phyloP scores from a whole-genome alignment of 2,888 invertebrate genomes.

The Pantelozetes paolii region DNA sequence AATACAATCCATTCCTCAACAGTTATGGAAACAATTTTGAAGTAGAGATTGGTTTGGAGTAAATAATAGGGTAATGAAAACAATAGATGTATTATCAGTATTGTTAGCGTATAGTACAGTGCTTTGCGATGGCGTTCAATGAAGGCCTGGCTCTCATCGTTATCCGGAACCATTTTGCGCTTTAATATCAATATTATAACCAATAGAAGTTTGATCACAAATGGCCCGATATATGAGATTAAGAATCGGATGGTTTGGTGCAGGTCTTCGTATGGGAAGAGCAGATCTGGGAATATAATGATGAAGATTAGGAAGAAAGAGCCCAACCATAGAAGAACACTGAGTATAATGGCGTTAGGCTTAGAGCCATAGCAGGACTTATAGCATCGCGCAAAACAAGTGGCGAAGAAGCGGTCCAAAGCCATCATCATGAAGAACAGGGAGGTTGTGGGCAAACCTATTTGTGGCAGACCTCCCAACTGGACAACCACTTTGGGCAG shows the following conservation, averaged over 20 bases:
- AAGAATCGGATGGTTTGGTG: conserved; percentile 27
- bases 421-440: conserved; percentile 36
- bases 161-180: conserved; percentile 39
- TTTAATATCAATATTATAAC: conserved; percentile 35
- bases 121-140: conserved; percentile 39
- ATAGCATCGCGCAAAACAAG: conserved; percentile 38
- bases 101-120: conserved; percentile 39
- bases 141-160: conserved; percentile 37
- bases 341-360: conserved; percentile 25
- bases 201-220: conserved; percentile 38
- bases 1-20: conserved; percentile 41
- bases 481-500: conserved; percentile 34
- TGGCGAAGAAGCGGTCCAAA: conserved; percentile 41
- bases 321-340: conserved; percentile 34
- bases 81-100: conserved; percentile 35
- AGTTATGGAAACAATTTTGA: conserved; percentile 19
- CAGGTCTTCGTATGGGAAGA: conserved; percentile 36
- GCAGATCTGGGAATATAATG: conserved; percentile 33
- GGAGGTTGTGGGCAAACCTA: conserved; percentile 40
- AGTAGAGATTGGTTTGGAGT: conserved; percentile 34
- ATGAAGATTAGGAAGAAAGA: conserved; percentile 39
- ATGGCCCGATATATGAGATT: conserved; percentile 39
- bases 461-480: conserved; percentile 18
- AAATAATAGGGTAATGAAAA: conserved; percentile 39
- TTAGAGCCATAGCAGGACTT: conserved; percentile 36